These are phyloP conservation scores for Remorina albescens DNA, from an alignment of 2,797 vertebrate species.

Conservation along the genomic window DNA sequence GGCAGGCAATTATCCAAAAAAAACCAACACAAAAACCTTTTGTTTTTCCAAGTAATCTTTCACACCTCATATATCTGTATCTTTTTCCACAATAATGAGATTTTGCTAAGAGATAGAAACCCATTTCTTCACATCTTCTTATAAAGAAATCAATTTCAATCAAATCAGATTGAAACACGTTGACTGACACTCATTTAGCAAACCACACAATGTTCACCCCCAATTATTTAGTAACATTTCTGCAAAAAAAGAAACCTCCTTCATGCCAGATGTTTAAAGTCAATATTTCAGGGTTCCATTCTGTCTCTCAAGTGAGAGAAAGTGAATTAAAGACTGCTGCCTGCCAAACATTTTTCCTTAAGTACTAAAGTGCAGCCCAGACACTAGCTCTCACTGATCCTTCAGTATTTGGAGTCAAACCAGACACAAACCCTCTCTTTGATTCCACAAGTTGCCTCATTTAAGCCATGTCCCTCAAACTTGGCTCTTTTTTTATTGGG, in stretches of 20 bases:
- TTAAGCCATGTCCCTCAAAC: slow-evolving; percentile 43
- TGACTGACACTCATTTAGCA: slow-evolving; percentile 17
- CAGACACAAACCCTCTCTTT: slow-evolving; percentile 34
- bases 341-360: slow-evolving; percentile 36
- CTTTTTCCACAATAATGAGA: background rate
- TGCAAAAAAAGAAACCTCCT: slow-evolving; percentile 10
- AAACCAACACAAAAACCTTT: slow-evolving; percentile 14
- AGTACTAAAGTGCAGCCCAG: slow-evolving; percentile 35
- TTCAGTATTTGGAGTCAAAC: slow-evolving; percentile 47
- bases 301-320: slow-evolving; percentile 24
- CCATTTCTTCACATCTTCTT: background rate
- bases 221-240: slow-evolving; percentile 9
- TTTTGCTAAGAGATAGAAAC: slow-evolving; percentile 10
- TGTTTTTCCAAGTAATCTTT: slow-evolving; percentile 19
- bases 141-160: slow-evolving; percentile 6
- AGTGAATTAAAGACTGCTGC: slow-evolving; percentile 38
- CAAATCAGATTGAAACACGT: slow-evolving; percentile 13
- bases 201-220: background rate
- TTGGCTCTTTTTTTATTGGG: slow-evolving; percentile 19
- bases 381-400: slow-evolving; percentile 27
- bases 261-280: slow-evolving; percentile 18
- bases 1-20: background rate
- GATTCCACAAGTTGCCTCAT: slow-evolving; percentile 42
- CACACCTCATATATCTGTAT: slow-evolving; percentile 10
- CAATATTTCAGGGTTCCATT: slow-evolving; percentile 39